Conservation (phyloP, 37 sponge, comb jelly and placozoan species). For the Amphimedon queenslandica region DNA sequence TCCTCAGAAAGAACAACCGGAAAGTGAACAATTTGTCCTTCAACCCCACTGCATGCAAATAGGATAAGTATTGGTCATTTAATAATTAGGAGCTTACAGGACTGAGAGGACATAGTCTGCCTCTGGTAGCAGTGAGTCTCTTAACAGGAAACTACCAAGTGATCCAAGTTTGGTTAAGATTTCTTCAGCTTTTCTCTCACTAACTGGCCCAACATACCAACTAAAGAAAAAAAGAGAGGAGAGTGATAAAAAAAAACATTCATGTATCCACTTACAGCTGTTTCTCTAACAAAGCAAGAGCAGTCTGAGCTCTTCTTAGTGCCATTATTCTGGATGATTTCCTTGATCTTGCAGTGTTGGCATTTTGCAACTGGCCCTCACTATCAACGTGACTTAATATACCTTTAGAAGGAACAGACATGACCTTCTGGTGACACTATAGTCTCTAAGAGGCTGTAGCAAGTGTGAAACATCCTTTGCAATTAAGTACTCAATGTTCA, state of each 20-base stretch:
- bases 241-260: no score
- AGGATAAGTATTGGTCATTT: not conserved
- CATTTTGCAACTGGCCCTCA: no score
- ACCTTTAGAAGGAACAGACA: no score
- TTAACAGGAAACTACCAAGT: constrained; percentile 45
- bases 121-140: constrained; percentile 46
- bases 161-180: constrained; percentile 13
- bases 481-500: no score
- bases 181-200: constrained; percentile 35
- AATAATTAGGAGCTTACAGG: constrained; percentile 14
- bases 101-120: constrained; percentile 60
- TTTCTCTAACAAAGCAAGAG: not conserved
- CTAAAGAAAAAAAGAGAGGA: no score
- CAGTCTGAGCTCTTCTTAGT: not conserved
- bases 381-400: no score
- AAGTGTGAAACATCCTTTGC: no score
- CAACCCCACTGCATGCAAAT: constrained; percentile 3
- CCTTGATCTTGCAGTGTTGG: no score
- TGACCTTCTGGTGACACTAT: no score
- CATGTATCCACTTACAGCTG: not conserved
- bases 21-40: constrained; percentile 38
- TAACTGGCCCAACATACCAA: constrained; percentile 63
- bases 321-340: no score
- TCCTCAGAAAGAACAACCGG: constrained; percentile 6
- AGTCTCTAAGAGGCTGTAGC: no score